Evolutionary conservation across 2,888 invertebrate species (phyloP).

Genomic region (Spilarctia lutea): DNA sequence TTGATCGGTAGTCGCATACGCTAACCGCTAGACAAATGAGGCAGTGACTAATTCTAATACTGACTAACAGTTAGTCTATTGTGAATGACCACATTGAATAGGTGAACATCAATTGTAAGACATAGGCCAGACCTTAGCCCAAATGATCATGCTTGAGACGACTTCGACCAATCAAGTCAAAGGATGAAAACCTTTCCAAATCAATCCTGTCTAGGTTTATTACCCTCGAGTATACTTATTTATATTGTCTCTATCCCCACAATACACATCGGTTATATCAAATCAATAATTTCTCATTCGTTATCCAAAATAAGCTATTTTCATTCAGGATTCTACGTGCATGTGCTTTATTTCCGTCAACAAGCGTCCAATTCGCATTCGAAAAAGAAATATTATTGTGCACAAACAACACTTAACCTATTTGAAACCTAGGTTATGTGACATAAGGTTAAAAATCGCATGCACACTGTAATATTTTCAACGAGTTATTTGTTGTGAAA

Average conservation of each 20-base stretch:
- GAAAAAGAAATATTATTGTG: slow-evolving; percentile 47
- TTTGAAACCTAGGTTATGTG: slow-evolving; percentile 26
- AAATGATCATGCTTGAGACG: background rate
- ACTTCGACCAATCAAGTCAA: background rate
- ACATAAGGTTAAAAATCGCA: slow-evolving; percentile 38
- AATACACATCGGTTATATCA: slow-evolving; percentile 29
- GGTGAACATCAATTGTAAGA: background rate
- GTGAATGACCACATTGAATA: background rate
- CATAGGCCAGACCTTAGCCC: background rate
- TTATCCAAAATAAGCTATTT: slow-evolving; percentile 48
- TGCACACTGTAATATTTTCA: slow-evolving; percentile 31
- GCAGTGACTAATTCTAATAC: background rate
- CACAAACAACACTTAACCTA: slow-evolving; percentile 23
- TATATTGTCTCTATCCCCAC: background rate
- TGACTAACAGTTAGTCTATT: background rate
- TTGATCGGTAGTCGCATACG: too few relatives aligned
- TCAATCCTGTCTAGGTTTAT: background rate
- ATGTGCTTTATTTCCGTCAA: slow-evolving; percentile 63
- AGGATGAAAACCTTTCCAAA: background rate
- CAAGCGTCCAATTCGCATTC: slow-evolving; percentile 52
- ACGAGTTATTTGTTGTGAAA: slow-evolving; percentile 57
- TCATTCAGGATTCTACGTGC: slow-evolving; percentile 54
- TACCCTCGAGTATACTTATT: background rate
- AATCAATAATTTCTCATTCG: slow-evolving; percentile 44
- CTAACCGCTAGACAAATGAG: too few relatives aligned